Evolutionary conservation across 2,888 invertebrate species (phyloP), one percentile per base, ranked within the genome.

Genomic region (Eueremaeus valkanovi): DNA sequence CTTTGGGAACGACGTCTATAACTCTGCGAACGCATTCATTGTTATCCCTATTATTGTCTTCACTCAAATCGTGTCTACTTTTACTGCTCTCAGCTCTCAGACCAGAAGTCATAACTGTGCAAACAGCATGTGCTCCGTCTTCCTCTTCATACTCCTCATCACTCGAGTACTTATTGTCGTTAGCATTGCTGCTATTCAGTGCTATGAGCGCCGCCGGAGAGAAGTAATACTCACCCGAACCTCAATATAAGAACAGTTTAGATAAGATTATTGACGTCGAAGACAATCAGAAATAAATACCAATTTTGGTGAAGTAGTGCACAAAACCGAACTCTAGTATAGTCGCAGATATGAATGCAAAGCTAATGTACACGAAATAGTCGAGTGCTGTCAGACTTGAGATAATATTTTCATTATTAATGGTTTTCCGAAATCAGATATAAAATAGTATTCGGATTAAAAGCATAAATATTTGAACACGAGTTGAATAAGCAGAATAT

Each of bases 251-350:
- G 45, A 45, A 36, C n/a, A 31, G 58, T 68, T 68, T 33, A 63
- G 63, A 63, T 63, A 63, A 63, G 31, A 18, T 18, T 55, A 55
- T 24, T 55, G 3, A n/a, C 16, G 16, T 61, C 61, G 8, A 61
- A 51, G 29, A 21, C 31, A 51, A 73, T 33, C 9, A 40, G 27
- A 29, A 72, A 72, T 24, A 40, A 6, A 89, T 90, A 31, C 91
- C 91, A 79, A 90, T 89, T 83, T 92, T 92, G n/a, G 92, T 92
- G 83, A 90, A 91, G 82, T 90, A 91, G 82, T 92, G 92, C 0
- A 92, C 92, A n/a, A 91, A 88, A 3, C 92, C 91, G 82, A 91
- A 92, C 84, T 92, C 90, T 76, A 92, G 88, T 76, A 92, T 90
- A 1, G 91, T 91, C 8, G 91, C 90, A 81, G 91, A 90, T 78